Evolutionary conservation across 1,140 invertebrate species (phyloP).

Genomic region (Onthophagus taurus): DNA sequence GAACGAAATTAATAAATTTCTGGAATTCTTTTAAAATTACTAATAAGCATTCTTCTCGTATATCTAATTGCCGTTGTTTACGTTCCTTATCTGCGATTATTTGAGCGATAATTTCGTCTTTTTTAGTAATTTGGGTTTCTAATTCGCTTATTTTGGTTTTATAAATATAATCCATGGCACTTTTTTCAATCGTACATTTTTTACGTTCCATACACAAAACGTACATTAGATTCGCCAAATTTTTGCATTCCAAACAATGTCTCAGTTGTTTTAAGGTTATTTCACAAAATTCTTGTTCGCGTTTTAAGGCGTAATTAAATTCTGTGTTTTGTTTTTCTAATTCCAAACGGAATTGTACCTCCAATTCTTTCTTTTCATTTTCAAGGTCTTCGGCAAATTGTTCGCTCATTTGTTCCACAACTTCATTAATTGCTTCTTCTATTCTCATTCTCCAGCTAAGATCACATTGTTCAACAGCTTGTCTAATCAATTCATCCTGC

Average conservation of each 20-base stretch:
- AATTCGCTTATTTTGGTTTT: conserved; percentile 22
- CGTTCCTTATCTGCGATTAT: conserved; percentile 26
- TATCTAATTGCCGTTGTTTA: conserved; percentile 18
- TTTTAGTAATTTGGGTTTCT: conserved; percentile 17
- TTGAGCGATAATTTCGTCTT: conserved; percentile 21
- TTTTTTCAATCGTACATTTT: conserved; percentile 31
- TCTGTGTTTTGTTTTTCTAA: conserved; percentile 25
- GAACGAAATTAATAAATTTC: conserved; percentile 41
- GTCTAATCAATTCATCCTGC: conserved; percentile 16
- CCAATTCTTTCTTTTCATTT: conserved; percentile 23
- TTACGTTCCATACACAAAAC: conserved; percentile 37
- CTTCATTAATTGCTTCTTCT: conserved; percentile 26
- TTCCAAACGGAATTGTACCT: conserved; percentile 32
- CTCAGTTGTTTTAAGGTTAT: conserved; percentile 27
- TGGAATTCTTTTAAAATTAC: conserved; percentile 38
- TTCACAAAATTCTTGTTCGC: conserved; percentile 20
- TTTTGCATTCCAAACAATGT: conserved; percentile 37
- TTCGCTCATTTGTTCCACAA: conserved; percentile 31
- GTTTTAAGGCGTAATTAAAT: conserved; percentile 17
- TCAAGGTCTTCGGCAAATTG: conserved; percentile 35
- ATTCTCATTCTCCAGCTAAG: conserved; percentile 28
- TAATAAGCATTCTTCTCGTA: conserved; percentile 29
- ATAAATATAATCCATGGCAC: conserved; percentile 27
- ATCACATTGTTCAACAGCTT: conserved; percentile 23
- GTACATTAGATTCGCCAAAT: conserved; percentile 36